Conservation (phyloP, 2,113 vertebrate genomes). For the Maccullochella peelii region DNA sequence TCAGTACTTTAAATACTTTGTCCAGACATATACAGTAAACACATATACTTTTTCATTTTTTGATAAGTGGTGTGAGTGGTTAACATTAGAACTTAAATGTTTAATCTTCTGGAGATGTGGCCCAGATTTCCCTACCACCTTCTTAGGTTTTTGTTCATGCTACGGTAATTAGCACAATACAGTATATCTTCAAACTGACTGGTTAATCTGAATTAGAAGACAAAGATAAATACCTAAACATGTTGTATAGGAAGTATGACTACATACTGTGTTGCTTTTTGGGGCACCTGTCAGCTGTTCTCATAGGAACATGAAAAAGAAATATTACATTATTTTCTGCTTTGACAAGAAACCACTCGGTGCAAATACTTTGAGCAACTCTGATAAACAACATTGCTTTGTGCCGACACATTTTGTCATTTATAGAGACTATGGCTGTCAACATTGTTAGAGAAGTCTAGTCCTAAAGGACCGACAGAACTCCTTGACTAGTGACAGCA, state of each 20-base stretch:
- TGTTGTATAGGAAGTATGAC: background rate
- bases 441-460: background rate
- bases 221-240: background rate
- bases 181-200: background rate
- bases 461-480: slow-evolving; percentile 45
- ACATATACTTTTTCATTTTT: background rate
- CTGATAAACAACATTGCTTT: slow-evolving; percentile 34
- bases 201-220: background rate
- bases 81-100: background rate
- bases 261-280: background rate
- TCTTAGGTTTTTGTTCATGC: background rate
- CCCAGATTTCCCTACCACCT: background rate
- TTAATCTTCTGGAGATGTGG: background rate
- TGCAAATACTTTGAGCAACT: slow-evolving; percentile 27
- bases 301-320: background rate
- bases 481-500: slow-evolving; percentile 32
- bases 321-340: background rate
- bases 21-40: background rate
- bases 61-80: no score
- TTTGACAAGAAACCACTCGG: background rate
- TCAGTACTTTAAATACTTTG: background rate
- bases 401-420: slow-evolving; percentile 39
- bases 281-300: background rate
- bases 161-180: background rate
- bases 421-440: slow-evolving; percentile 33